Base-by-base conservation (phyloP, 1,140 invertebrate genomes). In the Calephelis virginiensis region DNA sequence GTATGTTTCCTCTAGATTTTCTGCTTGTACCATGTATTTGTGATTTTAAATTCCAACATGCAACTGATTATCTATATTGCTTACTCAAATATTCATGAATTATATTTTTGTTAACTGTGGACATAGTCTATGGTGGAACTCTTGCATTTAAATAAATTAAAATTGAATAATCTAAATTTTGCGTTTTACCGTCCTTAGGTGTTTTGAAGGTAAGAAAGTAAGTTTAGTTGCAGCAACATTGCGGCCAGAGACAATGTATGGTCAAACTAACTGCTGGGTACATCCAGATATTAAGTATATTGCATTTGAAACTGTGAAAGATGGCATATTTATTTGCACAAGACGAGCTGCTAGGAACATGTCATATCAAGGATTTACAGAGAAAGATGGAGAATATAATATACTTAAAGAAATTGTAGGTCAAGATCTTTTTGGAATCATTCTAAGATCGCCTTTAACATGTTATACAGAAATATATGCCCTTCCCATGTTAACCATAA, bases 241-340 rank as follows among this genome's bases (percentile, higher is more conserved):
- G 7, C 92, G 98, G 72, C 98, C 99, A 10, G 99, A 99, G 92
- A 99, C 99, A 1, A 99, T 99, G 99, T 99, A 99, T 88, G 99
- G 99, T 4, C 99, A 99, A 92, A 99, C 99, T 0, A 99, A 99
- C 85, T 99, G 98, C 85, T 99, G 98, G 98, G 83, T 99, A 1
- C 95, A 96, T 81, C 99, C 99, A 5, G 97, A 99, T 78, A 98
- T 99, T 75, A 94, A 94, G 69, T 99, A 99, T 80, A 94, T 98
- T 76, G 97, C 96, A 12, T 96, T 97, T 89, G 92, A 94, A 77
- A 94, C 94, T 6, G 89, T 93, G 8, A 94, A 93, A 45, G 93
- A 95, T 68, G 96, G 97, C 67, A 92, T 99, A 17, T 99, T 96
- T 84, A 94, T 99, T 61, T 97, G 95, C 72, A 99, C 98, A 0